A percentile compares a stretch with the other conserved stretches of the same genome.
These are phyloP conservation scores for Choloepus hoffmanni DNA, from an alignment of 2,113 vertebrate genomes.

Conservation along the genomic window DNA sequence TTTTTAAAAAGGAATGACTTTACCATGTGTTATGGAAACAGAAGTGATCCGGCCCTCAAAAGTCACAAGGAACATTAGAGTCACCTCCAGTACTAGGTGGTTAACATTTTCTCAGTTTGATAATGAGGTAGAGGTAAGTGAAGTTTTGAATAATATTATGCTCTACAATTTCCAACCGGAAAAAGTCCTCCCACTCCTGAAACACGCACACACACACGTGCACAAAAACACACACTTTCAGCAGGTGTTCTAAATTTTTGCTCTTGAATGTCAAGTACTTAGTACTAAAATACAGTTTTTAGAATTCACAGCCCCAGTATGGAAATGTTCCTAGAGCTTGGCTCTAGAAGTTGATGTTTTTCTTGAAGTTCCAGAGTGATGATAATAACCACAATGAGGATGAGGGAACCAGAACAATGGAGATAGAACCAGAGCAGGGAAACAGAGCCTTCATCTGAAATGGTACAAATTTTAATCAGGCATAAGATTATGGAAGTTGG, in stretches of 20 bases:
- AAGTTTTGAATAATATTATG: background rate
- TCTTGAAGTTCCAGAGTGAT: background rate
- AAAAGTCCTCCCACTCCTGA: background rate
- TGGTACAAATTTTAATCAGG: background rate
- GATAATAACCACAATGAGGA: slow-evolving; percentile 10
- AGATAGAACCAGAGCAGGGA: background rate
- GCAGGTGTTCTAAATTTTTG: background rate
- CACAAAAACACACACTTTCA: background rate
- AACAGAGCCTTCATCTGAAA: background rate
- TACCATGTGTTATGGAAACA: background rate
- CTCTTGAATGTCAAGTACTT: slow-evolving; percentile 27
- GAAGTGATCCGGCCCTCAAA: background rate
- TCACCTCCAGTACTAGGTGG: background rate
- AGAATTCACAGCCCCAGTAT: background rate
- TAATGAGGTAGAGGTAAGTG: background rate
- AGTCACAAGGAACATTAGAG: background rate
- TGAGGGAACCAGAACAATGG: background rate
- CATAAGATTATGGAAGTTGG: background rate
- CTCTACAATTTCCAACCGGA: background rate
- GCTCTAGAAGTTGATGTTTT: background rate
- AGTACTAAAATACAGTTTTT: slow-evolving; percentile 43
- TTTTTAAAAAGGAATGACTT: background rate
- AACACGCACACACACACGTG: background rate
- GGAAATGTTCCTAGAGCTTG: background rate
- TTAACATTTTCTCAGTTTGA: background rate